Evolutionary conservation across 1,140 invertebrate species (phyloP), one percentile per base, ranked within the genome.

Genomic region (Drosophila parabipectinata): DNA sequence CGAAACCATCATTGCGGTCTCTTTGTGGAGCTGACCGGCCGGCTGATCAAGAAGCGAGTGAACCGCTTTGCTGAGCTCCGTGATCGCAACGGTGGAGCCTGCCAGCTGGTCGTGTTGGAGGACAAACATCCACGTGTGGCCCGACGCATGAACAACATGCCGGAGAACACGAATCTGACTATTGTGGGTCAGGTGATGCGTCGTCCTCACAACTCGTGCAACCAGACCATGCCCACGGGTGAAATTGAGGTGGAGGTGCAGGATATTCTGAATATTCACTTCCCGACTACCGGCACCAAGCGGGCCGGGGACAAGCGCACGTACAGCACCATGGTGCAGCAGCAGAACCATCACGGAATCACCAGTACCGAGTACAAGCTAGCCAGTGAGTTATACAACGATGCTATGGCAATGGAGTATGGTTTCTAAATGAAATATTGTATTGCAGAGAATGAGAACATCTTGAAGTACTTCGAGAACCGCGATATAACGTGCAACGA

Each of bases 401-500:
- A 15, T 4, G 5, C 1, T 26, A 3, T 51, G 0, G 4, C 15
- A n/a, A 18, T n/a, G 0, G 7, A 12, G 8, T n/a, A 9, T 18
- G 39, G 4, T 24, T 4, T 12, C 9, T 4, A 9, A 4, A 1
- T n/a, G 18, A 26, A 15, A 18, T 63, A 15, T 4, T 14, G 1
- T n/a, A 7, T 51, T 54, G 14, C 45, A 92, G 92, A 90, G 57
- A 91, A 73, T 44, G 91, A 92, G 14, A 92, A 92, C 41, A 85
- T 92, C 26, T 74, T 92, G 6, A 90, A 91, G 54, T 91, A 92
- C 78, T 95, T 94, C 88, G 92, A 92, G 26, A 92, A 92, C 32
- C 93, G 96, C 53, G 94, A 94, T 53, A 94, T 96, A 74, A 95
- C 95, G 1, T 97, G 96, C 93, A 96, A 96, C 24, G 94, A 96